Percentiles rank a stretch among this genome's conserved stretches.
Evolutionary conservation across 2,113 vertebrate species (phyloP).

Genomic region (Anhinga rufa): DNA sequence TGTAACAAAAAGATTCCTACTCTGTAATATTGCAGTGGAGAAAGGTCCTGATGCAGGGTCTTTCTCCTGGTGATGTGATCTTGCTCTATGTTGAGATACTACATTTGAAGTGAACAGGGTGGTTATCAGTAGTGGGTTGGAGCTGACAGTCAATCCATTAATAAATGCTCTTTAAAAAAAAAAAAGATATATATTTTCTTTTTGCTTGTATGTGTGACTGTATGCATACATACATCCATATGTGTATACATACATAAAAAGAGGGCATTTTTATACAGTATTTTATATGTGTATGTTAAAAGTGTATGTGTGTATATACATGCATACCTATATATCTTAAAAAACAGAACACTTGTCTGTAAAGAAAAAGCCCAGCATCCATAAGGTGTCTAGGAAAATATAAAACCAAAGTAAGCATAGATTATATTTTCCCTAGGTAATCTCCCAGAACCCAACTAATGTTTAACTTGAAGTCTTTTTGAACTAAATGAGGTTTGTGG

Average conservation of each 20-base stretch:
- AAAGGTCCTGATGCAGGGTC: not conserved
- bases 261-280: not conserved
- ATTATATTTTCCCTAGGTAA: not conserved
- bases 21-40: not conserved
- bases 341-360: not conserved
- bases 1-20: not conserved
- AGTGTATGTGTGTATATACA: not conserved
- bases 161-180: not conserved
- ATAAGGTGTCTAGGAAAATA: not conserved
- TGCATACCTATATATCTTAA: not conserved
- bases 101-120: not conserved
- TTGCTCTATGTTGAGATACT: not conserved
- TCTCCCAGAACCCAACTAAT: not conserved
- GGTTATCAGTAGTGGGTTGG: not conserved
- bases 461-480: not conserved
- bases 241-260: not conserved
- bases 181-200: not conserved
- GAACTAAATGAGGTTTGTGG: not conserved
- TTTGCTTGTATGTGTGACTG: not conserved
- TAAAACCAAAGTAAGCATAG: not conserved
- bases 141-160: not conserved
- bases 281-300: not conserved
- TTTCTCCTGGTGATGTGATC: not conserved
- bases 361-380: not conserved
- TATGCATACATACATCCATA: not conserved